Conservation (phyloP, 2,888 invertebrate genomes). For the Acleris emargana region DNA sequence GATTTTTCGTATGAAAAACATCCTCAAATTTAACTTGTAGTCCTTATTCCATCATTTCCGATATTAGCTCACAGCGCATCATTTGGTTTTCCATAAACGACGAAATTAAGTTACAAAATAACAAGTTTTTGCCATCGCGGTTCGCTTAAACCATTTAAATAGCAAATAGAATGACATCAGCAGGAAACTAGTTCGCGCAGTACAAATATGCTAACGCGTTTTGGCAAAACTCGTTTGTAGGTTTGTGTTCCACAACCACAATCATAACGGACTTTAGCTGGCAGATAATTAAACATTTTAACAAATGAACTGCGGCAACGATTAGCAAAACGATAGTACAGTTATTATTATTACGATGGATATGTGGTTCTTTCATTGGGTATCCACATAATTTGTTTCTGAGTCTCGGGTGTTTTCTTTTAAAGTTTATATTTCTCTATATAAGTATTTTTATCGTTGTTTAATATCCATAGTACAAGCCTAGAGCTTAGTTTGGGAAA, state of each 20-base stretch:
- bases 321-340: not conserved
- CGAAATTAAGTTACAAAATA: not conserved
- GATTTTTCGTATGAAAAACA: too few relatives aligned
- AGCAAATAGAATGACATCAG: conserved; percentile 50
- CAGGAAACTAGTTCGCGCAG: conserved; percentile 42
- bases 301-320: conserved; percentile 1
- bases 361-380: too few relatives aligned
- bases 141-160: conserved; percentile 13
- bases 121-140: conserved; percentile 25
- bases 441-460: too few relatives aligned
- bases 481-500: too few relatives aligned
- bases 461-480: too few relatives aligned
- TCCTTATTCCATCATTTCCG: too few relatives aligned
- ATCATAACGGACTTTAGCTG: conserved; percentile 5
- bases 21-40: too few relatives aligned
- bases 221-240: conserved; percentile 48
- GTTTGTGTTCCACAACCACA: not conserved
- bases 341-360: too few relatives aligned
- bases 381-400: too few relatives aligned
- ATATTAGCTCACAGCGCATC: too few relatives aligned
- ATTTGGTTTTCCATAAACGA: not conserved
- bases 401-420: too few relatives aligned
- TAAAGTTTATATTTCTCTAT: too few relatives aligned
- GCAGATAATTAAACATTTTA: conserved; percentile 13
- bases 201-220: conserved; percentile 42